These are phyloP conservation scores for Esperia sulphurella DNA, from an alignment of 2,888 invertebrate species.

Conservation along the genomic window DNA sequence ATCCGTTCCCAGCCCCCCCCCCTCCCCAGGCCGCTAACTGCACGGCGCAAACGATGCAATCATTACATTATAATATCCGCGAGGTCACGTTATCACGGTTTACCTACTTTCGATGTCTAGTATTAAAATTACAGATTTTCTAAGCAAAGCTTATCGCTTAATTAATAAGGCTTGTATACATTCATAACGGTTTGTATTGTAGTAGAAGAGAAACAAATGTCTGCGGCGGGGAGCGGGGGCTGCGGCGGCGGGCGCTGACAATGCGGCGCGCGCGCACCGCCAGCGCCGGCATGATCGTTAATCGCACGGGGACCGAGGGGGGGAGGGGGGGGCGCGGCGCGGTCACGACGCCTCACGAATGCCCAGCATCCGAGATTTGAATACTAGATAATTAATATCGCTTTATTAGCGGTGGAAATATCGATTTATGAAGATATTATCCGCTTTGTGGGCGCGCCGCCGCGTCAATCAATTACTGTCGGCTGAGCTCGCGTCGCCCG, in stretches of 20 bases:
- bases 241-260: constrained; percentile 15
- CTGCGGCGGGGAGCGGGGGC: too few relatives aligned
- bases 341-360: constrained; percentile 63
- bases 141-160: too few relatives aligned
- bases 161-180: too few relatives aligned
- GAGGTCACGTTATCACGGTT: too few relatives aligned
- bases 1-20: too few relatives aligned
- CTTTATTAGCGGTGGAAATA: constrained; percentile 73
- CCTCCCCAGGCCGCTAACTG: too few relatives aligned
- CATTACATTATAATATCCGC: too few relatives aligned
- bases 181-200: neutral
- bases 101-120: too few relatives aligned
- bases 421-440: constrained; percentile 72
- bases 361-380: constrained; percentile 68
- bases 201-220: neutral
- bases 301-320: constrained; percentile 35
- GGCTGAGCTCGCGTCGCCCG: constrained; percentile 1
- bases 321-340: constrained; percentile 24
- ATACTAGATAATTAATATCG: constrained; percentile 79
- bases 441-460: constrained; percentile 56
- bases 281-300: constrained; percentile 53
- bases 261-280: constrained; percentile 31
- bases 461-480: constrained; percentile 17
- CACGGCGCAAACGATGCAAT: too few relatives aligned
- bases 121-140: too few relatives aligned